These are phyloP conservation scores for Brachystomella parvula DNA, from an alignment of 1,140 invertebrate genomes.

Conservation along the genomic window DNA sequence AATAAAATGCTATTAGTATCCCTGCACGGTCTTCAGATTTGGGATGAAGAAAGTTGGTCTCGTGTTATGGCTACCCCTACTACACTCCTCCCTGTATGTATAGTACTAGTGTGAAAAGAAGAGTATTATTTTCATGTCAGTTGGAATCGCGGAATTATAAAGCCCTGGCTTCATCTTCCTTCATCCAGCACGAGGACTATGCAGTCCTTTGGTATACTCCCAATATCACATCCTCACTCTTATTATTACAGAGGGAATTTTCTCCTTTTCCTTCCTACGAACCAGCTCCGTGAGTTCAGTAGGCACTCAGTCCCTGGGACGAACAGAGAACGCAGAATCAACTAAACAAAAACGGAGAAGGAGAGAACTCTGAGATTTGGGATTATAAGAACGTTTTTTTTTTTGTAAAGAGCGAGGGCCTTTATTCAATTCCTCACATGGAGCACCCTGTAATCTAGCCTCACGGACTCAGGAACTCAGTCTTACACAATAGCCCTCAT, in stretches of 20 bases:
- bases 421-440: slow-evolving; percentile 11
- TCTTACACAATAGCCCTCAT: not conserved
- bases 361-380: slow-evolving; percentile 4
- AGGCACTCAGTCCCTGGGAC: too few relatives aligned
- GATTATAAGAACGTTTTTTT: slow-evolving; percentile 9
- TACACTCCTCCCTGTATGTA: too few relatives aligned
- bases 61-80: too few relatives aligned
- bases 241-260: not conserved
- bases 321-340: not conserved
- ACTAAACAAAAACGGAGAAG: not conserved
- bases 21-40: too few relatives aligned
- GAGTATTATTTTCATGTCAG: too few relatives aligned
- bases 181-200: not conserved
- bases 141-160: too few relatives aligned
- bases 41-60: too few relatives aligned
- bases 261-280: not conserved
- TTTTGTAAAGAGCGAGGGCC: slow-evolving; percentile 11
- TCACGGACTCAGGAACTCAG: not conserved
- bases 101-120: too few relatives aligned
- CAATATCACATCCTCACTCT: not conserved
- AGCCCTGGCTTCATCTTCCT: not conserved
- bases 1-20: too few relatives aligned
- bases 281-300: too few relatives aligned
- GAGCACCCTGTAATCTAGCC: not conserved
- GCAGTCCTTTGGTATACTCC: too few relatives aligned